Evolutionary conservation across 1,140 invertebrate species (phyloP), one percentile per base, ranked within the genome.

Genomic region (Sitophilus oryzae): DNA sequence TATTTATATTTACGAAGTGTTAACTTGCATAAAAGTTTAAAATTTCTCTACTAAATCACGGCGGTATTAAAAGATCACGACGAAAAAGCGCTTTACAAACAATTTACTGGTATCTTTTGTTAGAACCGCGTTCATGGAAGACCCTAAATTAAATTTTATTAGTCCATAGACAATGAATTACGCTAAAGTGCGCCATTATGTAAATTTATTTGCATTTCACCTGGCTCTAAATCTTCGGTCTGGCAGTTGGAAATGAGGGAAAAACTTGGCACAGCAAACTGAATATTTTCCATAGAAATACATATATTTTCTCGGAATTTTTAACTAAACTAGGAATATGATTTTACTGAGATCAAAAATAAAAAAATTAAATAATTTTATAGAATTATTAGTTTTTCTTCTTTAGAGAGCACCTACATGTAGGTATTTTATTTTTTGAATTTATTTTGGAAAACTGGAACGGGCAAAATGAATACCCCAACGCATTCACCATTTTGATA

Each of bases 71-170:
- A n/a, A n/a, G n/a, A n/a, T n/a, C n/a, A n/a, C n/a, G n/a, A n/a
- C n/a, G n/a, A n/a, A n/a, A n/a, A n/a, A n/a, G n/a, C n/a, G n/a
- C n/a, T n/a, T n/a, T n/a, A n/a, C n/a, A 54, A 54, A 54, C 44
- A 54, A 54, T 54, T 54, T 22, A 35, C n/a, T 9, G 10, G 35
- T 35, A 37, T 54, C 52, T 54, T 46, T 46, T 54, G 52, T 54
- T 54, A 46, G 21, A 42, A 45, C 37, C 22, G 52, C 44, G 23
- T 44, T 45, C 34, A 30, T 21, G 34, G 43, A 52, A 54, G 43
- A 43, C 52, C 23, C 44, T 54, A 54, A 54, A 54, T 54, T 54
- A 54, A 54, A 54, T 54, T 54, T 54, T 54, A 54, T 54, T 54
- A 54, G 52, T 54, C 52, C 43, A 40, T 41, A 40, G 52, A 42